Evolutionary conservation across 2,888 invertebrate genomes (phyloP), one percentile per base, ranked within the genome.

Genomic region (Pandemis corylana): DNA sequence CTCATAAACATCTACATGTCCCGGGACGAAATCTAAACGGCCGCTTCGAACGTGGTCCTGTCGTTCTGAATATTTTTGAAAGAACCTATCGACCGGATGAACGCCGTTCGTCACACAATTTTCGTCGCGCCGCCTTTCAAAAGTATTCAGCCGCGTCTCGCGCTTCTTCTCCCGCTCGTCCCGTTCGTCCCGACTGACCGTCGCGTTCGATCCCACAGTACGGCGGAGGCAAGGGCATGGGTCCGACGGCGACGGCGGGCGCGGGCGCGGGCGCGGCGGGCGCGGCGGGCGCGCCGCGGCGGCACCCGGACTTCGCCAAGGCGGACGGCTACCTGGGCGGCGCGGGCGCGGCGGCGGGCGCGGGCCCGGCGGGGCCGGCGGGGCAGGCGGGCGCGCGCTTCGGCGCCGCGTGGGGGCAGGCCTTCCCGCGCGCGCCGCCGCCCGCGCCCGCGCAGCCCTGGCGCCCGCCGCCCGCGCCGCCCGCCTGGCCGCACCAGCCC

Each of bases 241-340:
- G 96, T 61, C 95, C 96, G 12, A 10, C 12, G 12, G 10, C 46
- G 12, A 4, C 10, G 5, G 81, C 79, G 12, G 46, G 46, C 10
- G 10, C 46, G 12, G 46, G 46, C 12, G 81, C 79, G 51, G 80
- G 74, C 36, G 76, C 56, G 76, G 81, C 76, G 75, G 82, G 71
- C 79, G 78, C 79, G 65, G 85, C 84, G 79, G 96, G 96, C 68
- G 96, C 97, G 82, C 97, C 96, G 63, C 95, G 97, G 81, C 95
- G 97, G 84, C 97, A 97, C 95, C 97, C 97, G 71, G 97, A 97
- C 93, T 97, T 97, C 94, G 96, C 88, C 64, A 97, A 97, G 94
- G 83, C 81, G 51, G 97, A 97, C 86, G 95, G 78, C 5, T 80
- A 79, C 78, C 72, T 81, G 75, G 46, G 46, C 46, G 46, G 46